Conservation (phyloP, 2,888 invertebrate species). For the Tinea trinotella region DNA sequence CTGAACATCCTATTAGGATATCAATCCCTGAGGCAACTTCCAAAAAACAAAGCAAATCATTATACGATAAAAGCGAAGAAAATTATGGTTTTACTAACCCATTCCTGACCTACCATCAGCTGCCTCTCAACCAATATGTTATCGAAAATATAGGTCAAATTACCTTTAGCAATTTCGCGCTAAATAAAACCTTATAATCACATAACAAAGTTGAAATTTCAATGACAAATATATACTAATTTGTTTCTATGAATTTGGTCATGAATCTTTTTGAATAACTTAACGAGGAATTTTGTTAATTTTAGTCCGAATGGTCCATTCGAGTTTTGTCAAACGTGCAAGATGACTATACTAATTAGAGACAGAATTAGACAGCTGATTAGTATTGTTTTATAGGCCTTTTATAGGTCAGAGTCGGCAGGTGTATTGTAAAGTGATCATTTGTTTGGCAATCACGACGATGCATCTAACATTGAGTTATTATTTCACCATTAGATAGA, state of each 20-base stretch:
- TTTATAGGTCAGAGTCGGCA: no score
- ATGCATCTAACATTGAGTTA: slow-evolving; percentile 42
- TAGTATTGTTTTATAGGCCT: slow-evolving; percentile 46
- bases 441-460: slow-evolving; percentile 36
- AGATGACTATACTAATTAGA: background rate
- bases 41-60: slow-evolving; percentile 57
- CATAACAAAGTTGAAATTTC: background rate
- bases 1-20: slow-evolving; percentile 53
- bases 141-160: slow-evolving; percentile 51
- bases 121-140: slow-evolving; percentile 54
- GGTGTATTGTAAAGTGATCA: slow-evolving; percentile 39
- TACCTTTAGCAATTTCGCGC: background rate
- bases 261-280: background rate
- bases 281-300: background rate
- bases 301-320: background rate
- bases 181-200: background rate
- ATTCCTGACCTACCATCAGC: slow-evolving; percentile 60
- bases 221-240: background rate
- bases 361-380: slow-evolving; percentile 34
- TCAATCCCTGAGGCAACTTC: slow-evolving; percentile 38
- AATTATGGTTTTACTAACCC: slow-evolving; percentile 55
- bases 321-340: background rate
- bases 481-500: slow-evolving; percentile 33
- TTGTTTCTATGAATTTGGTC: background rate
- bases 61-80: slow-evolving; percentile 48